A percentile compares a stretch with the other conserved stretches of the same genome.
Conservation (phyloP, 2,888 invertebrate species). For the Temnothorax rugatulus region DNA sequence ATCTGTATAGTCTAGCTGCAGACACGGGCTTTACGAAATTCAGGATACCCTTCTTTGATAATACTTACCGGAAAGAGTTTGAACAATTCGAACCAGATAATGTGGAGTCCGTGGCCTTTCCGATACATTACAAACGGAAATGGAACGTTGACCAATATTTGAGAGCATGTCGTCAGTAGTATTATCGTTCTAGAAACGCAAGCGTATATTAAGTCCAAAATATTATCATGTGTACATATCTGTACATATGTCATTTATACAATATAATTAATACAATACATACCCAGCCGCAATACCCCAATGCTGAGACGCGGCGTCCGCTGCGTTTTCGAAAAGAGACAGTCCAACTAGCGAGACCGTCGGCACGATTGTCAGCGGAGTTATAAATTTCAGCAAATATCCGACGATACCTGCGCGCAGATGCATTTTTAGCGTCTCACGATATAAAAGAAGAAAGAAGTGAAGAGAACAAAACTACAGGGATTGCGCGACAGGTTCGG, state of each 20-base stretch:
- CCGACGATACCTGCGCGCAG: conserved; percentile 90
- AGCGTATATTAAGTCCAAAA: not conserved
- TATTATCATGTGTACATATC: not conserved
- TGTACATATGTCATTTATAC: not conserved
- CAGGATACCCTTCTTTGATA: not conserved
- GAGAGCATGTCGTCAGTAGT: conserved; percentile 93
- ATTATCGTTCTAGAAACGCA: conserved; percentile 89
- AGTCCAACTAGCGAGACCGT: conserved; percentile 94
- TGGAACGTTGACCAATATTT: conserved; percentile 90
- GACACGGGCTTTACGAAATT: not conserved
- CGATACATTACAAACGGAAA: conserved; percentile 89
- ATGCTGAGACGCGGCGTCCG: conserved; percentile 92
- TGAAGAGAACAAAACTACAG: not conserved
- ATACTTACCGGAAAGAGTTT: conserved; percentile 92
- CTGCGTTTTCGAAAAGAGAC: conserved; percentile 93
- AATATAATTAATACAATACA: conserved; percentile 71
- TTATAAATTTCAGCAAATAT: conserved; percentile 91
- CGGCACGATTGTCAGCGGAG: conserved; percentile 94
- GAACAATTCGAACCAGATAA: conserved; percentile 91
- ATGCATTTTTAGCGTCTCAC: not conserved
- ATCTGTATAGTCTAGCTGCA: no score
- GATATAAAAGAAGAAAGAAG: not conserved
- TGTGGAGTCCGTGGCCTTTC: conserved; percentile 87
- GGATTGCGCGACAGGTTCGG: not conserved
- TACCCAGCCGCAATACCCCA: conserved; percentile 95